Evolutionary conservation across 1,140 invertebrate species (phyloP), one percentile per base, ranked within the genome.

Genomic region (Drosophila nigromelanica): DNA sequence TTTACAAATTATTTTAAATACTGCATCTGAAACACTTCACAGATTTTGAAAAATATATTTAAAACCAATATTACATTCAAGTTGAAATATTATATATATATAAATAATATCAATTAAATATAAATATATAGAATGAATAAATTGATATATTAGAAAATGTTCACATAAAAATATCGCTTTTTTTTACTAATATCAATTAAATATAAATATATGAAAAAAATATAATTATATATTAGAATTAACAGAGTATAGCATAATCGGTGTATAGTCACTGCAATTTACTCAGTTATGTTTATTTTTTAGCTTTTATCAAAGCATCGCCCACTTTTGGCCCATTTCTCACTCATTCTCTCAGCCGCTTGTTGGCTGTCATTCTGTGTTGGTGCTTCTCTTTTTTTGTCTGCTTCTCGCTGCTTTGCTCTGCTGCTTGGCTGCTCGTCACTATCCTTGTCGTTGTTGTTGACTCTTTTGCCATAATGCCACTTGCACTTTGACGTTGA

Each of bases 401-500:
- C 79, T 71, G 73, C 37, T 61, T 60, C 59, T 54, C 64, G 66
- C 39, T 52, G 30, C 8, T 14, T 14, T 42, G 11, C 33, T 56
- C 39, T 27, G 24, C 27, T 42, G 54, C 64, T 52, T 63, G 47
- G 37, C 47, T 63, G 48, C 37, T 55, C 51, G 48, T 70, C 67
- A 63, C 61, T 62, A 52, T 67, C 42, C 56, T 69, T 61, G 56
- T 60, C 50, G 63, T 18, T 37, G 30, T 11, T 61, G 80, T 70
- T 76, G 80, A 79, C 80, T 83, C 51, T 76, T 83, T 83, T 83
- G 59, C 80, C 55, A 83, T 83, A 83, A 83, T 83, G 80, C 80
- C 80, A 83, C 80, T 85, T 85, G 80, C 80, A 85, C 80, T 85
- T 85, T 85, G 80, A 85, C 80, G 80, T 83, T 83, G 80, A 83